Evolutionary conservation across 2,113 vertebrate genomes (phyloP).

Genomic region (Plestiodon gilberti): DNA sequence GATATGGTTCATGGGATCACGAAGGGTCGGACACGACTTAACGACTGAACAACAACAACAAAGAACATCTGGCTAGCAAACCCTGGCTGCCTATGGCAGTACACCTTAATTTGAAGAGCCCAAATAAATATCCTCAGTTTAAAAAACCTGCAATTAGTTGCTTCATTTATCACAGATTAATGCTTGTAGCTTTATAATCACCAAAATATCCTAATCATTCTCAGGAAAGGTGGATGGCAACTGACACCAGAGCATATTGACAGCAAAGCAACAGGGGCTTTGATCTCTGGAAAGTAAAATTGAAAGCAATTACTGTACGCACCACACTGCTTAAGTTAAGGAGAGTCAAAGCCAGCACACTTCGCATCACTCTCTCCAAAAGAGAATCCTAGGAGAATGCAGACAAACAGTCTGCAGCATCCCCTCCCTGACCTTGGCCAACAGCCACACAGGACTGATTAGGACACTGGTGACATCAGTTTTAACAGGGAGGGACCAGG

Average conservation of each 20-base stretch:
- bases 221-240: background rate
- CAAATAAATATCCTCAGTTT: background rate
- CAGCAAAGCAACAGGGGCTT: background rate
- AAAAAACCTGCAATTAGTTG: too few relatives aligned
- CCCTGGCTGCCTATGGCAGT: too few relatives aligned
- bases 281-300: background rate
- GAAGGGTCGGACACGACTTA: too few relatives aligned
- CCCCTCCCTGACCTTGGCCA: background rate
- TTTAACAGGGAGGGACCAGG: background rate
- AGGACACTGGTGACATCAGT: background rate
- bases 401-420: background rate
- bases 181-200: background rate
- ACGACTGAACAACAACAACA: too few relatives aligned
- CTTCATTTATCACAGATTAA: background rate
- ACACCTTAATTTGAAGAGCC: background rate
- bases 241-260: background rate
- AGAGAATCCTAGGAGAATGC: background rate
- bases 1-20: too few relatives aligned
- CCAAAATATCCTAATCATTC: background rate
- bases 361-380: background rate
- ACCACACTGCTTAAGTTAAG: background rate
- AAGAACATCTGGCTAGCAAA: too few relatives aligned
- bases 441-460: background rate
- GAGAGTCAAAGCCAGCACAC: background rate
- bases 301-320: background rate